A percentile compares a stretch with the other conserved stretches of the same genome.
Conservation (phyloP, 2,888 invertebrate species). For the Thyatira batis region DNA sequence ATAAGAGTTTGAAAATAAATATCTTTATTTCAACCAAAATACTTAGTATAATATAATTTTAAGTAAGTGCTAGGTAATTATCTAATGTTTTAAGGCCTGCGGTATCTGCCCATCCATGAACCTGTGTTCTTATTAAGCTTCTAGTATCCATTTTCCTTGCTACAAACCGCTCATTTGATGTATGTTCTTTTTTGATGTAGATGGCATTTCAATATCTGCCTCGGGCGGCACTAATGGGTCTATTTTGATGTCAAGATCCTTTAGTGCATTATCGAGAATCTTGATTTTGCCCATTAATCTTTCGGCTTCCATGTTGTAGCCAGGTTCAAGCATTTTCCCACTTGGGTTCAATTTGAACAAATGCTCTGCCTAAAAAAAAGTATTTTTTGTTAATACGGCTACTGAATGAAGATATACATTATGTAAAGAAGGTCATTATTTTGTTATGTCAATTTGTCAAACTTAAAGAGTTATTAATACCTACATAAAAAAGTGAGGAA, state of each 20-base stretch:
- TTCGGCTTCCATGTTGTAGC: slow-evolving; percentile 83
- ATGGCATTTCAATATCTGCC: slow-evolving; percentile 35
- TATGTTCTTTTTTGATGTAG: slow-evolving; percentile 35
- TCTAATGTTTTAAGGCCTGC: no score
- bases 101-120: no score
- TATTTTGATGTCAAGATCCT: slow-evolving; percentile 66
- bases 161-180: slow-evolving; percentile 54
- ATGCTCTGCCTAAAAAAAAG: slow-evolving; percentile 81
- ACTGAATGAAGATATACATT: no score
- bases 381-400: not conserved
- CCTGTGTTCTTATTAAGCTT: not conserved
- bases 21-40: no score
- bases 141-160: slow-evolving; percentile 2
- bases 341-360: slow-evolving; percentile 86
- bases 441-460: no score
- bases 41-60: no score
- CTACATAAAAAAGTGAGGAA: no score
- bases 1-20: no score
- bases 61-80: no score
- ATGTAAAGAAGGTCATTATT: no score
- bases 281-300: slow-evolving; percentile 74
- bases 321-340: slow-evolving; percentile 86
- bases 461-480: no score
- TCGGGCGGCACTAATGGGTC: slow-evolving; percentile 61
- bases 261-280: slow-evolving; percentile 65